Conservation (phyloP, 2,888 invertebrate species). For the Mesorhabditis spiculigera region DNA sequence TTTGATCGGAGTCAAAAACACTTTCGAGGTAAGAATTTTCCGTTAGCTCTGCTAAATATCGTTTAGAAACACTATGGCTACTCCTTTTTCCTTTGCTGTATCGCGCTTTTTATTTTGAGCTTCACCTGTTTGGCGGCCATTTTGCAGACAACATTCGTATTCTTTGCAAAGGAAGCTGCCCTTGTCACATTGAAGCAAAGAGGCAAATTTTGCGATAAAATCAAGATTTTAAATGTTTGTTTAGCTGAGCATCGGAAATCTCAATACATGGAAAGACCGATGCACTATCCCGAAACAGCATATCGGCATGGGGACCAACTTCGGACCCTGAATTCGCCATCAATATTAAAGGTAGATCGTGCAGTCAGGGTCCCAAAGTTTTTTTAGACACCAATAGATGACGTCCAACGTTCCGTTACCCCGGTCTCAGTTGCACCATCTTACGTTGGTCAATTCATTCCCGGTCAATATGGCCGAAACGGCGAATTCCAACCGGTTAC, state of each 20-base stretch:
- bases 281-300: neutral
- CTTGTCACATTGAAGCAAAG: neutral
- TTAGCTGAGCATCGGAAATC: neutral
- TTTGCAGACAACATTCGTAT: constrained; percentile 45
- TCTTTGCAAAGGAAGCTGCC: constrained; percentile 25
- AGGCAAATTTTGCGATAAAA: too few relatives aligned
- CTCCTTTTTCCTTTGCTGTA: constrained; percentile 53
- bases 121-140: constrained; percentile 46
- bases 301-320: neutral
- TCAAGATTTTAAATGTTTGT: too few relatives aligned
- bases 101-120: constrained; percentile 41
- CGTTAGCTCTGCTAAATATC: neutral
- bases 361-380: too few relatives aligned
- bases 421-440: constrained; percentile 10
- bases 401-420: neutral
- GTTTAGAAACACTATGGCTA: constrained; percentile 54
- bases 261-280: neutral
- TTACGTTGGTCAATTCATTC: constrained; percentile 23
- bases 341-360: neutral
- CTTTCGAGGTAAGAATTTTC: constrained; percentile 34
- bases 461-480: constrained; percentile 19
- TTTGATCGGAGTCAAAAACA: constrained; percentile 52
- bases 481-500: constrained; percentile 37
- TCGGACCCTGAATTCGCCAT: neutral
- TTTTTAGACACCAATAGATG: too few relatives aligned